Evolutionary conservation across 2,113 vertebrate genomes (phyloP), one percentile per base, ranked within the genome.

Genomic region (Albula glossodonta): DNA sequence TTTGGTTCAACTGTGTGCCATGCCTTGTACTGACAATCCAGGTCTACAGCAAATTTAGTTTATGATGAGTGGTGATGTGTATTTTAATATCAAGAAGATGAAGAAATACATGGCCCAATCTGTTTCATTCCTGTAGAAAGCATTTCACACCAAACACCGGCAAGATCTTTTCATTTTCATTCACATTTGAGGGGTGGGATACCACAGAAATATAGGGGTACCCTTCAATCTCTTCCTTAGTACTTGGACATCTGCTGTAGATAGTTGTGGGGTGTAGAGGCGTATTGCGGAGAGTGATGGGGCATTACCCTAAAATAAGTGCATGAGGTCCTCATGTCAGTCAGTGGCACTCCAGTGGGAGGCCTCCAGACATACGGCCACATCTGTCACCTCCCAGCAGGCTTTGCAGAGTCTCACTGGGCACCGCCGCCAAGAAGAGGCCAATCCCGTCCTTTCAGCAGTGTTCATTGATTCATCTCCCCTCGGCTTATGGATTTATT

Each of bases 401-500:
- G 87, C 82, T 84, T 83, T 81, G 53, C 63, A 56, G 56, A 85
- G 82, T 56, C 89, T 77, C 82, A 77, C 11, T 83, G 84, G 81
- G 78, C 63, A 79, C 88, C 81, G 25, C 56, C 78, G 81, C 84
- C 56, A 87, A 74, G 84, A 66, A 31, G 31, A 85, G 87, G 84
- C 87, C 53, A 60, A 53, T 84, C 88, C 83, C 88, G 87, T 88
- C 89, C 85, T 87, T 90, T 87, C 80, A 88, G 87, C 85, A 88
- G 86, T 78, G 81, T 87, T 84, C 89, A 92, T 92, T 90, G 91
- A 92, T 91, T 90, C 82, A 86, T 90, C 84, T 90, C 60, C 86
- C 82, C 86, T 51, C 83, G 83, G 84, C 87, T 87, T 90, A 90
- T 91, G 84, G 88, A 90, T 91, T 85, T 87, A 83, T 83, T 87